phyloP scores from a whole-genome alignment of 2,113 vertebrate genomes.

The Anoura caudifer region DNA sequence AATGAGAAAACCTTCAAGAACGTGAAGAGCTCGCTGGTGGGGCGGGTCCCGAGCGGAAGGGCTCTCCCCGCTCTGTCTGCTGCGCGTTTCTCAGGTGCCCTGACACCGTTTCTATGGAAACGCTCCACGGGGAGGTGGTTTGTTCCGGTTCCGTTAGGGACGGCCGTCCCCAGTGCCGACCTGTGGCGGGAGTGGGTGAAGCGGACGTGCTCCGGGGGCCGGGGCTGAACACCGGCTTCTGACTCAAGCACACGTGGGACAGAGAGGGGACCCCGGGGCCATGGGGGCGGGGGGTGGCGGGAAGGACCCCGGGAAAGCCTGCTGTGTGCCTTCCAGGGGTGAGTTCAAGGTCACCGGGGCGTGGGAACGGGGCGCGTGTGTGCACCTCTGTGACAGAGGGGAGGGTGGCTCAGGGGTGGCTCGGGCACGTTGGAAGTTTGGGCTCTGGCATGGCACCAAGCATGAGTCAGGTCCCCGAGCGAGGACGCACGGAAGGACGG shows the following conservation, averaged over 20 bases:
- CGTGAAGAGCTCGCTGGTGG: too few relatives aligned
- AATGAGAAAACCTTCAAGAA: not conserved
- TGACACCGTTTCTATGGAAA: not conserved
- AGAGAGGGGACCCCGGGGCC: too few relatives aligned
- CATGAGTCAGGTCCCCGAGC: fast-evolving
- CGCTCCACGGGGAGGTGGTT: not conserved
- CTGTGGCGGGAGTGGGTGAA: not conserved
- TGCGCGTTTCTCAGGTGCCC: not conserved
- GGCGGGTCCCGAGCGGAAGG: fast-evolving
- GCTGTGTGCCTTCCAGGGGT: not conserved
- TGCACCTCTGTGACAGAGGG: fast-evolving
- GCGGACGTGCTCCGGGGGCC: not conserved
- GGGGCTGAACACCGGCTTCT: not conserved
- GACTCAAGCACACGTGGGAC: fast-evolving
- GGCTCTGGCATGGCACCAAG: too few relatives aligned
- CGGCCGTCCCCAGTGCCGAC: fast-evolving
- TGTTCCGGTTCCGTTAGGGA: not conserved
- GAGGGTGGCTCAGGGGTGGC: not conserved
- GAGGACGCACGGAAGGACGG: not conserved
- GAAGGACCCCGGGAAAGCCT: not conserved
- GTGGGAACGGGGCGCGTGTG: fast-evolving
- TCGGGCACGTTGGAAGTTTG: fast-evolving
- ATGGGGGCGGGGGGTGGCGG: fast-evolving
- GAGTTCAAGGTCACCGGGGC: too few relatives aligned
- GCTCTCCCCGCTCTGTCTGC: fast-evolving